These are phyloP conservation scores for Meriones unguiculatus DNA, from an alignment of 2,113 vertebrate genomes.

Conservation along the genomic window DNA sequence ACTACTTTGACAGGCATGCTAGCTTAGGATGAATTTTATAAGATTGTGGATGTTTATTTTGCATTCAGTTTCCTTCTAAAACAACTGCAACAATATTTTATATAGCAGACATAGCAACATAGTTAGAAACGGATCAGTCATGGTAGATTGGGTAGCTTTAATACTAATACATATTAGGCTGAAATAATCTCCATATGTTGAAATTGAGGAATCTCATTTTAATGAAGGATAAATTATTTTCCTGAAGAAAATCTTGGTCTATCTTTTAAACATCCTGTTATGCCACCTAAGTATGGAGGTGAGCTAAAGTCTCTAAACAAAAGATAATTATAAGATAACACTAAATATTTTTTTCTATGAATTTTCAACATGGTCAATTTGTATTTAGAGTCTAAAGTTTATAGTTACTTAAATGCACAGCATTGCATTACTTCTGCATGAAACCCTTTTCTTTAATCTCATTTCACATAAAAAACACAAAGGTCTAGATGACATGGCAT, in stretches of 20 bases:
- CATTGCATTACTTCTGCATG: neutral
- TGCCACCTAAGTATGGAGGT: accelerated
- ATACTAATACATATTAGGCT: neutral
- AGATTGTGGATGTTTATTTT: constrained; percentile 30
- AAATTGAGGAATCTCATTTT: neutral
- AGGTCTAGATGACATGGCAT: neutral
- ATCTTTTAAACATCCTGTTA: neutral
- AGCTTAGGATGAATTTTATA: constrained; percentile 55
- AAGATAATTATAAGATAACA: neutral
- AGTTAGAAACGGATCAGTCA: neutral
- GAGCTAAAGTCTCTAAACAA: neutral
- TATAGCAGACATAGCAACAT: neutral
- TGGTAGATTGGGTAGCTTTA: neutral
- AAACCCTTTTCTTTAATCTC: neutral
- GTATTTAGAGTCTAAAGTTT: neutral
- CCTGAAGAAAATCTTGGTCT: neutral
- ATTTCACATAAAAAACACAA: neutral
- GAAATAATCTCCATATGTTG: neutral
- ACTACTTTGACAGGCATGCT: constrained; percentile 68
- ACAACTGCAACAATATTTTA: constrained; percentile 8
- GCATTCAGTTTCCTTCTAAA: constrained; percentile 54
- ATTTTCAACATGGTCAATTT: neutral
- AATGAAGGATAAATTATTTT: neutral
- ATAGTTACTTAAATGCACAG: neutral
- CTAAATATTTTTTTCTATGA: neutral